A percentile compares a stretch with the other conserved stretches of the same genome.
phyloP scores from a whole-genome alignment of 2,113 vertebrate species.

The Myiozetetes cayanensis region DNA sequence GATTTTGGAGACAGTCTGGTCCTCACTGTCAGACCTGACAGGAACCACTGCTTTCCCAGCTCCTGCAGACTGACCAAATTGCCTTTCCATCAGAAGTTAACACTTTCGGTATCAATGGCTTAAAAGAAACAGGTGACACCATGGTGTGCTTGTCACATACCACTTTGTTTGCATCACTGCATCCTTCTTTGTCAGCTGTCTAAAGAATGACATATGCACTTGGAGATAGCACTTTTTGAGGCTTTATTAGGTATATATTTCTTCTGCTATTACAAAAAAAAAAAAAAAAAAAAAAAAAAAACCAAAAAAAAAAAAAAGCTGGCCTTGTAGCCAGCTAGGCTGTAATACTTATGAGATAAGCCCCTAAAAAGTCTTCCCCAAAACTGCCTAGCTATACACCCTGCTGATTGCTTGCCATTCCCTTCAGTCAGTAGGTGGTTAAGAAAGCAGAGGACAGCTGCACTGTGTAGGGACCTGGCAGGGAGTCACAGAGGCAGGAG shows the following conservation, averaged over 20 bases:
- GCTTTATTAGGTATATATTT: not conserved
- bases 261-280: not conserved
- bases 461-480: not conserved
- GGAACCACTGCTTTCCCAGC: not conserved
- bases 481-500: not conserved
- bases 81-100: not conserved
- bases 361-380: not conserved
- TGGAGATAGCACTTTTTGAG: not conserved
- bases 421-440: not conserved
- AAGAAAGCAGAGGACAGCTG: slow-evolving; percentile 1
- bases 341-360: not conserved
- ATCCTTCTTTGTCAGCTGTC: not conserved
- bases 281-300: not conserved
- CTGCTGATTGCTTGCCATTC: not conserved
- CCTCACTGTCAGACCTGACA: not conserved
- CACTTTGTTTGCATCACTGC: not conserved
- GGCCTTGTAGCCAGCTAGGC: not conserved
- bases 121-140: not conserved
- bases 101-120: not conserved
- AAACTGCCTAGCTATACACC: not conserved
- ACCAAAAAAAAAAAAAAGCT: not conserved
- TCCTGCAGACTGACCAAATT: not conserved
- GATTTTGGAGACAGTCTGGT: not conserved
- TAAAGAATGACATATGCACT: not conserved
- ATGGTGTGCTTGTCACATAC: not conserved